Base-by-base conservation (phyloP, 2,113 vertebrate genomes). In the Donacobius atricapilla region DNA sequence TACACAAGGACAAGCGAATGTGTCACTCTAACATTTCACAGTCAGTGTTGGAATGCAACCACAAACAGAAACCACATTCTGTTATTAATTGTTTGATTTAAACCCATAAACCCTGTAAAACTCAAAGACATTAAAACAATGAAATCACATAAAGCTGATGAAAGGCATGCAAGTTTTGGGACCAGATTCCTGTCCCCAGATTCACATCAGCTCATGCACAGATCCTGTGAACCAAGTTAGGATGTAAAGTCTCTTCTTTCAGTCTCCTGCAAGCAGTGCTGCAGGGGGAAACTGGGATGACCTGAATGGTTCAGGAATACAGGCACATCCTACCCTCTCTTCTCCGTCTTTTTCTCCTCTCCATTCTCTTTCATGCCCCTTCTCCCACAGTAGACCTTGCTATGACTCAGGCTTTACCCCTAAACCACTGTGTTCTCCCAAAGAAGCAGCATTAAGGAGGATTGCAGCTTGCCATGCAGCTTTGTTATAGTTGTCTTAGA, bases 71-170 rank as follows among this genome's bases (percentile, higher is more conserved):
- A 92, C 68, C 93, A 87, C 76, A 72, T 89, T 96, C 65, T 83
- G 65, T 73, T 92, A 64, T 75, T 96, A 94, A 94, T 94, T 92
- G 64, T 83, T 95, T 96, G 85, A 94, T 94, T 95, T 92, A 95
- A 95, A 71, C 37, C 51, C 69, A 75, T 90, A 86, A 86, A 70
- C 24, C 20, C 22, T 90, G 76, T 58, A 91, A 86, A 93, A 88
- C 47, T 73, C 60, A 78, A 83, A 96, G 68, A 83, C 21, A 5
- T 70, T 66, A 87, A 64, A 93, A 68, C 51, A 78, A 81, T 48
- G 78, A 83, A 89, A 86, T 83, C 8, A 1, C n/a, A 53, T 23
- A 19, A 22, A 11, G 13, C 42, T 93, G 75, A 89, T 57, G 78
- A 92, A 93, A 94, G 20, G 7, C 85, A 45, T 60, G 44, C 39